A percentile compares a stretch with the other conserved stretches of the same genome.
Evolutionary conservation across 1,140 invertebrate genomes (phyloP).

Genomic region (Cecropterus lyciades): DNA sequence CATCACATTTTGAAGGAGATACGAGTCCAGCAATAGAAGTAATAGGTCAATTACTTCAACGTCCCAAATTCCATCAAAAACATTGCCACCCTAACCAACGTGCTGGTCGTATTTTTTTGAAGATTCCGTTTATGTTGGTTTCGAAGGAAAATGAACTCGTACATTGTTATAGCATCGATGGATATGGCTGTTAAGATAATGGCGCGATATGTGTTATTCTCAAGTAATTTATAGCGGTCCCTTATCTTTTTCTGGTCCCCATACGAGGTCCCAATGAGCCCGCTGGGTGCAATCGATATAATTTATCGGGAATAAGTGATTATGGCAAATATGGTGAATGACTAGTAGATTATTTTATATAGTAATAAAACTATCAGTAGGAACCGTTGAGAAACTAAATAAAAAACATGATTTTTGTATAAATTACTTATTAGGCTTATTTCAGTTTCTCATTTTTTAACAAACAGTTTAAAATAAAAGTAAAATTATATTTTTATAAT

Average conservation of each 20-base stretch:
- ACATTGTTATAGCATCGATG: slow-evolving; percentile 21
- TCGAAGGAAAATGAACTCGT: slow-evolving; percentile 25
- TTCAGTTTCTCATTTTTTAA: no score
- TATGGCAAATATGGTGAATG: slow-evolving; percentile 2
- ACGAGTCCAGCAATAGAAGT: no score
- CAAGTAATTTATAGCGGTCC: slow-evolving; percentile 29
- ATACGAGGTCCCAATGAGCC: slow-evolving; percentile 7
- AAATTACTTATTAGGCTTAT: no score
- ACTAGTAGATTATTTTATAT: no score
- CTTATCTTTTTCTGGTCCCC: slow-evolving; percentile 31
- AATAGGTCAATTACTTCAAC: background rate
- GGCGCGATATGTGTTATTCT: slow-evolving; percentile 26
- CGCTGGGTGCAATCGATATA: slow-evolving; percentile 27
- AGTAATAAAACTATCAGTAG: no score
- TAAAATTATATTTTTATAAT: no score
- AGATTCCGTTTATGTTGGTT: slow-evolving; percentile 30
- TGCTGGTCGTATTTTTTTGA: slow-evolving; percentile 27
- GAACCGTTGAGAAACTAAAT: no score
- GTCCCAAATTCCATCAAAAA: slow-evolving; percentile 9
- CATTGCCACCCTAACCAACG: slow-evolving; percentile 10
- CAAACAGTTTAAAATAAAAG: no score
- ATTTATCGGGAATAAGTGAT: slow-evolving; percentile 25
- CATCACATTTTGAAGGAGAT: no score
- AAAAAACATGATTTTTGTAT: no score
- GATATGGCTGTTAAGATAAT: slow-evolving; percentile 31